Conservation (phyloP, 2,888 invertebrate species). For the Anorthoa munda region DNA sequence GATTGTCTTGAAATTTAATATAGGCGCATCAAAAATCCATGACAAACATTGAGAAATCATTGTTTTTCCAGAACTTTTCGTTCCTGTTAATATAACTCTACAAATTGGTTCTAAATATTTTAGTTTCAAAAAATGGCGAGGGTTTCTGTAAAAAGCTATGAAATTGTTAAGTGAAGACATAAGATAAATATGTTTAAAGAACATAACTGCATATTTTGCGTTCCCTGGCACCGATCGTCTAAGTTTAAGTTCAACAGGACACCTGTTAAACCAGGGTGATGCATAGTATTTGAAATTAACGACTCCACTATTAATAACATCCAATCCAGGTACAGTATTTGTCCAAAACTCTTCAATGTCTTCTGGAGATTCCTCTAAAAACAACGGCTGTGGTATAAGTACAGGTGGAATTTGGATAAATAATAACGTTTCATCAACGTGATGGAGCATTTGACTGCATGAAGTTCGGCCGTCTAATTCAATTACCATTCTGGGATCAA, state of each 20-base stretch:
- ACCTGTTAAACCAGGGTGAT: slow-evolving; percentile 91
- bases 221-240: slow-evolving; percentile 89
- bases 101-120: slow-evolving; percentile 91
- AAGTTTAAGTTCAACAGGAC: slow-evolving; percentile 92
- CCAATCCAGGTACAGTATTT: slow-evolving; percentile 73
- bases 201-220: slow-evolving; percentile 90
- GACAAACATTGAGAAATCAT: slow-evolving; percentile 90
- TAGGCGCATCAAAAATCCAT: slow-evolving; percentile 86
- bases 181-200: slow-evolving; percentile 92
- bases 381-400: slow-evolving; percentile 83
- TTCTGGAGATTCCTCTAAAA: slow-evolving; percentile 80
- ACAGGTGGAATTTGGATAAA: slow-evolving; percentile 78
- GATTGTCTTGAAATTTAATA: slow-evolving; percentile 82
- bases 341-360: slow-evolving; percentile 86
- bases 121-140: slow-evolving; percentile 91
- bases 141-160: slow-evolving; percentile 91
- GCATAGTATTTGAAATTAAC: slow-evolving; percentile 81
- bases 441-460: slow-evolving; percentile 86
- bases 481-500: slow-evolving; percentile 90
- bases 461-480: slow-evolving; percentile 91
- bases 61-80: slow-evolving; percentile 91
- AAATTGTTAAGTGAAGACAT: slow-evolving; percentile 89
- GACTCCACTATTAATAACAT: slow-evolving; percentile 74
- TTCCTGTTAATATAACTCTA: slow-evolving; percentile 91
- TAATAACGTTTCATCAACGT: slow-evolving; percentile 84